A percentile compares a stretch with the other conserved stretches of the same genome.
Conservation (phyloP, 2,797 vertebrate genomes). For the Melanogrammus aeglefinus region DNA sequence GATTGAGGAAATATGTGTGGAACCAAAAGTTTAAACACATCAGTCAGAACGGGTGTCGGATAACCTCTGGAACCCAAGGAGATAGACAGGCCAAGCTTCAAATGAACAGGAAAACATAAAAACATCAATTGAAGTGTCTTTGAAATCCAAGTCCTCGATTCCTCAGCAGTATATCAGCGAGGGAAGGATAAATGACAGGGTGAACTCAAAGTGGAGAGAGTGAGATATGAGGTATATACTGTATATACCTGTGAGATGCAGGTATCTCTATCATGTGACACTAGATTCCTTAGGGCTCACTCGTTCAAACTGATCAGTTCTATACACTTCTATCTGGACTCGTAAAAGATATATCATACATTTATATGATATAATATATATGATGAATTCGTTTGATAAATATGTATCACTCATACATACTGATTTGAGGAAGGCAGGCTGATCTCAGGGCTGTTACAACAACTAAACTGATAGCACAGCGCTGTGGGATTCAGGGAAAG, state of each 20-base stretch:
- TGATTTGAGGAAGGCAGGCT: neutral
- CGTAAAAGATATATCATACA: neutral
- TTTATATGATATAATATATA: too few species aligned
- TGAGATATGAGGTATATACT: neutral
- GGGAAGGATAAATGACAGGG: neutral
- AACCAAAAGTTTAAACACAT: neutral
- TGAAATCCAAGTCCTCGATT: neutral
- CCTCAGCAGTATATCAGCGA: neutral
- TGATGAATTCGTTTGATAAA: too few species aligned
- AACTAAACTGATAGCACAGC: neutral
- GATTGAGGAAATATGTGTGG: conserved; percentile 17
- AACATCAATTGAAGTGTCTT: neutral
- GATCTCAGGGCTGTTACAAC: neutral
- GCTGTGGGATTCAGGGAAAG: neutral
- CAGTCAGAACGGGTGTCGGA: conserved; percentile 26
- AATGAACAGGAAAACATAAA: conserved; percentile 6
- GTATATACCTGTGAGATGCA: neutral
- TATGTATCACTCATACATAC: too few species aligned
- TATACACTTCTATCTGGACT: neutral
- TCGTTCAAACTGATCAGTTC: neutral
- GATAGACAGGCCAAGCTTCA: conserved; percentile 14
- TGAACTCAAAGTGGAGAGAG: neutral
- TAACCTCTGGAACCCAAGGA: conserved; percentile 23
- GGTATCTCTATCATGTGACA: neutral
- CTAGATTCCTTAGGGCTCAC: neutral